Conservation (phyloP, 2,888 invertebrate species). For the Tinea semifulvella region DNA sequence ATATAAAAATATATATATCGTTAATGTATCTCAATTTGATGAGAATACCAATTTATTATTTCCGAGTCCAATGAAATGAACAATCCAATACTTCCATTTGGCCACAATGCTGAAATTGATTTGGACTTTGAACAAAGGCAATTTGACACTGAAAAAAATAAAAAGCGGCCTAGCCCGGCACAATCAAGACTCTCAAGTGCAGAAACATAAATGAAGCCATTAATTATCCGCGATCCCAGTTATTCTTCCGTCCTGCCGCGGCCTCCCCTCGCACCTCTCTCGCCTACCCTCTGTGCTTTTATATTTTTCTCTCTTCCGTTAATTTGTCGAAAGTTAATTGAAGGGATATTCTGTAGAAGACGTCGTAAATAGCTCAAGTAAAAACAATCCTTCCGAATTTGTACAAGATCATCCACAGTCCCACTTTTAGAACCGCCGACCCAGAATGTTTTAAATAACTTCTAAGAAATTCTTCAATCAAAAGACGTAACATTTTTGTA, state of each 20-base stretch:
- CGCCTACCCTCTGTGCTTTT: conserved; percentile 21
- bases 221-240: conserved; percentile 61
- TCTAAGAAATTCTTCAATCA: neutral
- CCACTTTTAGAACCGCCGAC: neutral
- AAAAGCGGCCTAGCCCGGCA: conserved; percentile 39
- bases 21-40: too few relatives aligned
- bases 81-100: neutral
- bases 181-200: conserved; percentile 62
- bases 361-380: conserved; percentile 32
- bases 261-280: conserved; percentile 25
- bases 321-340: conserved; percentile 56
- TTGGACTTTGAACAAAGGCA: conserved; percentile 40
- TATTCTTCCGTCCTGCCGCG: conserved; percentile 40
- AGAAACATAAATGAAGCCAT: conserved; percentile 66
- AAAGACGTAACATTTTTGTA: too few relatives aligned
- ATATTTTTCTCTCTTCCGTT: conserved; percentile 47
- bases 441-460: neutral
- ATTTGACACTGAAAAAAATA: conserved; percentile 49
- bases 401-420: neutral
- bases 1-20: too few relatives aligned
- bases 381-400: conserved; percentile 12
- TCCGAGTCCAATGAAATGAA: neutral
- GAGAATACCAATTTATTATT: too few relatives aligned
- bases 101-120: conserved; percentile 1
- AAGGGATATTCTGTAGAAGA: conserved; percentile 39